Percentiles rank a stretch among this genome's conserved stretches.
Conservation (phyloP, 2,888 invertebrate species). For the Eutolmus rufibarbis region DNA sequence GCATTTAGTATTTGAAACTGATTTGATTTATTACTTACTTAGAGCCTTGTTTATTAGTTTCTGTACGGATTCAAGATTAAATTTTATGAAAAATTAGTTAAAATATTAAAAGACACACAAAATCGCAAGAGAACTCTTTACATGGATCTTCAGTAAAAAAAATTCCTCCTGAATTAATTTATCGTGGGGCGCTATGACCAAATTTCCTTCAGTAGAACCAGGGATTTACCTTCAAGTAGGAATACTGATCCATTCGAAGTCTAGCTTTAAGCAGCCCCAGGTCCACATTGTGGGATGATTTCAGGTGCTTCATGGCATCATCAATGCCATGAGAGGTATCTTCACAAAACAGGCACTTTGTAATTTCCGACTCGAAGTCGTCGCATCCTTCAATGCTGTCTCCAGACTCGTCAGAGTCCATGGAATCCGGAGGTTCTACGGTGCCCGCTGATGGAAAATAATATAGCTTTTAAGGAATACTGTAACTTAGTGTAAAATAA, state of each 20-base stretch:
- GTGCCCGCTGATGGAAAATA: background rate
- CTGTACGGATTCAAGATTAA: too few species aligned
- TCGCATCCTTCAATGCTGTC: background rate
- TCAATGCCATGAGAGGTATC: conserved; percentile 69
- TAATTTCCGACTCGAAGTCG: conserved; percentile 48
- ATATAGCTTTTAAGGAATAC: background rate
- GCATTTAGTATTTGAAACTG: too few species aligned
- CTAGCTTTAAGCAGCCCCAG: conserved; percentile 71
- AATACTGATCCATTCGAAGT: conserved; percentile 82
- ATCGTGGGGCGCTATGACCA: too few species aligned
- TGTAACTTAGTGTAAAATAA: background rate
- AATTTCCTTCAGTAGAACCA: background rate
- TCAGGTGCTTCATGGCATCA: conserved; percentile 73
- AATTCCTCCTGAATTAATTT: too few species aligned
- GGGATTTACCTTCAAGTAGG: conserved; percentile 70
- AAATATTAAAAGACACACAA: too few species aligned
- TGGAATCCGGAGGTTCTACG: background rate
- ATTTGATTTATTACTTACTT: too few species aligned
- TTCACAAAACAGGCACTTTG: conserved; percentile 76
- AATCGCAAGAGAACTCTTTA: too few species aligned
- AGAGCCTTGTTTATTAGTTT: too few species aligned
- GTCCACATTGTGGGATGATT: conserved; percentile 71
- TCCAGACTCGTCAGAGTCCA: conserved; percentile 25
- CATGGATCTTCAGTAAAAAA: too few species aligned
- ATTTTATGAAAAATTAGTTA: too few species aligned